Evolutionary conservation across 1,140 invertebrate species (phyloP).

Genomic region (Drosophila ogumai): DNA sequence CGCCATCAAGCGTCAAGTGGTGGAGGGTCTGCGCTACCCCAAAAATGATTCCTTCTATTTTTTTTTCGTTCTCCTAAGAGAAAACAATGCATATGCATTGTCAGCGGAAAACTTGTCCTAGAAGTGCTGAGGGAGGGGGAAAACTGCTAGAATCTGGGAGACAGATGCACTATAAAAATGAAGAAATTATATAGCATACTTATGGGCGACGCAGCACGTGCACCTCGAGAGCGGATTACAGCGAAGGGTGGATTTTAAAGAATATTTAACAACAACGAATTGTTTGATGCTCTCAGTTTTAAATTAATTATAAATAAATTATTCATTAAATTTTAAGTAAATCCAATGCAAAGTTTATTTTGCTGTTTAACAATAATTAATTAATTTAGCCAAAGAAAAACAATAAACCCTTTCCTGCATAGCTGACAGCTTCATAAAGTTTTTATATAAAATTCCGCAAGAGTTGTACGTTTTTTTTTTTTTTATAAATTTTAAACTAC

Average conservation of each 20-base stretch:
- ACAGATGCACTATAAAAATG: constrained; percentile 72
- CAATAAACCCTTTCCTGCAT: neutral
- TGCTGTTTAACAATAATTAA: too few relatives aligned
- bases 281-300: neutral
- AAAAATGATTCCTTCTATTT: constrained; percentile 1
- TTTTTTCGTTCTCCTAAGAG: neutral
- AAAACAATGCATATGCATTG: constrained; percentile 59
- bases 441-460: too few relatives aligned
- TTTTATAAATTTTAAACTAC: neutral
- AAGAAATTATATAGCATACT: constrained; percentile 73
- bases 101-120: constrained; percentile 63
- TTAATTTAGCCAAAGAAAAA: neutral
- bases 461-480: neutral
- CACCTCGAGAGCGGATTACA: constrained; percentile 54
- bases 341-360: neutral
- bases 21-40: constrained; percentile 1
- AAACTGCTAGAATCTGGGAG: constrained; percentile 16
- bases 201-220: constrained; percentile 62
- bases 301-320: neutral
- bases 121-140: neutral
- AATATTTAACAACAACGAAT: neutral
- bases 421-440: too few relatives aligned
- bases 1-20: constrained; percentile 4
- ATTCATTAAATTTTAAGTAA: neutral
- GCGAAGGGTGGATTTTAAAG: constrained; percentile 57